These are phyloP conservation scores for Semicossyphus pulcher DNA, from an alignment of 2,113 vertebrate genomes.

Conservation along the genomic window DNA sequence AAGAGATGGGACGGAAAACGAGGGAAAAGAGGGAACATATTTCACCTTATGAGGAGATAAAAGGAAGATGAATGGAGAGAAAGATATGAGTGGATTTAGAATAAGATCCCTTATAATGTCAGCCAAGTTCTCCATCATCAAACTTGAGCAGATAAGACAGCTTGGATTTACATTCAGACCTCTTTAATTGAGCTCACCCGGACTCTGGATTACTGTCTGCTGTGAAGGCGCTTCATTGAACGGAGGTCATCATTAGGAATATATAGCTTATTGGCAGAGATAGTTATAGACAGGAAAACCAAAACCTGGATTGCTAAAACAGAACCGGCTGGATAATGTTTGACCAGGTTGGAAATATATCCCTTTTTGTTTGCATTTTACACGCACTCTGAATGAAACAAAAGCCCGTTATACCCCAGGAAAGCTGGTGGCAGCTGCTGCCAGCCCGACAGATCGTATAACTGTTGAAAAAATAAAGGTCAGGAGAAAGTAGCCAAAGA, in stretches of 20 bases:
- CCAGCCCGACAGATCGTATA: slow-evolving; percentile 45
- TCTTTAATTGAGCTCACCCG: slow-evolving; percentile 65
- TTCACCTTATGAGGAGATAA: slow-evolving; percentile 29
- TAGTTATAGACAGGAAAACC: slow-evolving; percentile 53
- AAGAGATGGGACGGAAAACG: neutral
- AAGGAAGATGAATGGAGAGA: slow-evolving; percentile 36
- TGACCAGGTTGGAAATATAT: slow-evolving; percentile 45
- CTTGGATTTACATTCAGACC: slow-evolving; percentile 71
- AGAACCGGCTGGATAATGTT: slow-evolving; percentile 58
- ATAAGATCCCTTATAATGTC: slow-evolving; percentile 55
- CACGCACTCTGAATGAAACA: slow-evolving; percentile 47
- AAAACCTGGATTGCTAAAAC: slow-evolving; percentile 58
- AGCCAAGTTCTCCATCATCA: slow-evolving; percentile 66
- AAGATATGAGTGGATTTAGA: slow-evolving; percentile 40
- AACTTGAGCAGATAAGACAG: slow-evolving; percentile 65
- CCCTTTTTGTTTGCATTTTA: slow-evolving; percentile 29
- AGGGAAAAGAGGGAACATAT: neutral
- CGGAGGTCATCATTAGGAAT: slow-evolving; percentile 67
- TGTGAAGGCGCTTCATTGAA: slow-evolving; percentile 56
- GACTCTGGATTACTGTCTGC: slow-evolving; percentile 66
- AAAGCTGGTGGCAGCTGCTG: slow-evolving; percentile 34
- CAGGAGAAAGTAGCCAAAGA: slow-evolving; percentile 21
- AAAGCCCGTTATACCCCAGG: slow-evolving; percentile 46
- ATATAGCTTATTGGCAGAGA: slow-evolving; percentile 55
- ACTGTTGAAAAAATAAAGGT: slow-evolving; percentile 31